Evolutionary conservation across 2,113 vertebrate species (phyloP), one percentile per base, ranked within the genome.

Genomic region (Perognathus longimembris): DNA sequence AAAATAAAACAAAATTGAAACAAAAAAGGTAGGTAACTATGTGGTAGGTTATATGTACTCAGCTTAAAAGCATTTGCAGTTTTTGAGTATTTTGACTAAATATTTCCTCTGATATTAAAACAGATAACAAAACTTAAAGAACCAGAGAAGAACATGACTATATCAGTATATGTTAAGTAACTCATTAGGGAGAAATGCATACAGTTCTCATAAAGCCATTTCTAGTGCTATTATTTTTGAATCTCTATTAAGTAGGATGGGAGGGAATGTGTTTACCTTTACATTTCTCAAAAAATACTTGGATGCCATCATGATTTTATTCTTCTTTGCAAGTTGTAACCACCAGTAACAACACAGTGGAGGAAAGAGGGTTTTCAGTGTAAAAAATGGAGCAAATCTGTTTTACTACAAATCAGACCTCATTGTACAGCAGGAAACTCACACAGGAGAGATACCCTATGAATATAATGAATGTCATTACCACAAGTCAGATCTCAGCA

Each of bases 351-450:
- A 75, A 22, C 28, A 24, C 70, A 74, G 24, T 28, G 45, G 70
- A 70, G 50, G 32, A 85, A 18, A 78, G 11, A 70, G 26, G 24
- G 61, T 77, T 54, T 54, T 54, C 24, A 24, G 54, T 91, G 70
- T 83, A 66, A n/a, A 17, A 59, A 75, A 26, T 75, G 59, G 17
- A 74, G 42, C 5, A 83, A 83, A 28, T 83, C 79, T 5, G n/a
- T 45, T 64, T 59, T 83, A n/a, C 38, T 71, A 71, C 20, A 88
- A 66, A 45, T 69, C 86, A 69, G 86, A 88, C 61, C 86, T 88
- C 63, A 88, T 63, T 32, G 86, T 88, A 12, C 74, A 88, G 30
- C 50, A 54, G 50, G 17, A 3, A 5, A 54, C 3, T 17, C 50
- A 54, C 50, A 54, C 3, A 54, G 15, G 50, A 15, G 17, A 54